Evolutionary conservation across 23 tunicate genomes (phyloP).

Genomic region (Halocynthia roretzi): DNA sequence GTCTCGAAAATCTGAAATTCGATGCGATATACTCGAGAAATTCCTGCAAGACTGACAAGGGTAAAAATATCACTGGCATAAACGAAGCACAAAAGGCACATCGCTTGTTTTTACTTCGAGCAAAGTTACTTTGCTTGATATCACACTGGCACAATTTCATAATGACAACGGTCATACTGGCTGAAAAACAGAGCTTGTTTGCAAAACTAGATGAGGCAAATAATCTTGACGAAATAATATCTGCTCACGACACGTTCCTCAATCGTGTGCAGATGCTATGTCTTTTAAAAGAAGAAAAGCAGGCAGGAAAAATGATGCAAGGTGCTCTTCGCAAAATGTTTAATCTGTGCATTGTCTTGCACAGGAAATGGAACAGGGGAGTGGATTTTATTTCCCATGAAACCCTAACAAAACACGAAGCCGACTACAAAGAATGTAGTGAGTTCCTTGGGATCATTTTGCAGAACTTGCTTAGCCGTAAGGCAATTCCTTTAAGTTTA

Average conservation of each 20-base stretch:
- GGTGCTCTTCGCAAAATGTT: constrained; percentile 68
- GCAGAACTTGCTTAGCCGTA: constrained; percentile 56
- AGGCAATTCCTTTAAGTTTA: constrained; percentile 57
- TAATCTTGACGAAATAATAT: constrained; percentile 45
- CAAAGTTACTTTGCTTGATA: constrained; percentile 41
- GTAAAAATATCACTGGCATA: background rate
- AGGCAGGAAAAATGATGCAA: constrained; percentile 48
- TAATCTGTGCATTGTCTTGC: constrained; percentile 42
- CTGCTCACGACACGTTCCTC: constrained; percentile 43
- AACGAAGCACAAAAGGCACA: constrained; percentile 15
- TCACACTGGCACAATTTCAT: constrained; percentile 76
- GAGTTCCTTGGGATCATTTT: constrained; percentile 69
- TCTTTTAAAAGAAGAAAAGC: constrained; percentile 32
- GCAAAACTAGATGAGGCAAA: constrained; percentile 12
- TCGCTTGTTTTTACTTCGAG: constrained; percentile 48
- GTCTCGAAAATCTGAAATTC: constrained; percentile 53
- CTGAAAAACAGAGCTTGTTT: constrained; percentile 45
- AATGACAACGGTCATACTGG: constrained; percentile 69
- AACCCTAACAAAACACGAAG: constrained; percentile 38
- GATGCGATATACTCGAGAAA: constrained; percentile 10
- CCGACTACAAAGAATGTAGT: constrained; percentile 81
- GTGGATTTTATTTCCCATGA: background rate
- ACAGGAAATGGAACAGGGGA: constrained; percentile 47
- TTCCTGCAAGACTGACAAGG: background rate
- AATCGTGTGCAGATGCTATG: constrained; percentile 43